A percentile compares a stretch with the other conserved stretches of the same genome.
Conservation (phyloP, 2,113 vertebrate genomes). For the Verasper variegatus region DNA sequence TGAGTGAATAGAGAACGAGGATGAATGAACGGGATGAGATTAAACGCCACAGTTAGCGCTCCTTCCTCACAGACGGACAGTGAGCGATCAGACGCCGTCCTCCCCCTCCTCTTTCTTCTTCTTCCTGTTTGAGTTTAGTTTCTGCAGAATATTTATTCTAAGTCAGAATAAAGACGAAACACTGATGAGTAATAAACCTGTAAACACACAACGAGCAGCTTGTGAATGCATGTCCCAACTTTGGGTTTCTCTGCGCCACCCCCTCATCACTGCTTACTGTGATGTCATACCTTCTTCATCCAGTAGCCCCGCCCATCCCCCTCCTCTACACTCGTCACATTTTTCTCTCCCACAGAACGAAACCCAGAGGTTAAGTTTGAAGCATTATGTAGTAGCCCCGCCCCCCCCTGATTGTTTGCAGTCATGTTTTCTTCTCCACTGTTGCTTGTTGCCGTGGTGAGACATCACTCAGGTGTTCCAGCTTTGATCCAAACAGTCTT, state of each 20-base stretch:
- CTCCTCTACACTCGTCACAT: not conserved
- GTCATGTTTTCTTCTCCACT: not conserved
- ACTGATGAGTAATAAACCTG: constrained; percentile 69
- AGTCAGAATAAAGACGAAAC: constrained; percentile 47
- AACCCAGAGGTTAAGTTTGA: not conserved
- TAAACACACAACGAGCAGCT: constrained; percentile 85
- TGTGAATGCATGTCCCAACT: constrained; percentile 89
- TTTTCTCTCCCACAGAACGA: constrained; percentile 21
- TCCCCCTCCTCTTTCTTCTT: constrained; percentile 61
- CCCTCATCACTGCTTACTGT: constrained; percentile 78
- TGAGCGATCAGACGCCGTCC: constrained; percentile 72
- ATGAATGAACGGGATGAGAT: constrained; percentile 12
- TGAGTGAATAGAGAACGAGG: not conserved
- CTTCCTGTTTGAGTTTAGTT: constrained; percentile 68
- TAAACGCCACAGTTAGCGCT: constrained; percentile 82
- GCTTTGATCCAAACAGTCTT: not conserved
- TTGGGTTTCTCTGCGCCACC: constrained; percentile 76
- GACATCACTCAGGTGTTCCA: constrained; percentile 4
- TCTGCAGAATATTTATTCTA: constrained; percentile 75
- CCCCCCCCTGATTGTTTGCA: constrained; percentile 34
- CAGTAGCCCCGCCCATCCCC: constrained; percentile 63
- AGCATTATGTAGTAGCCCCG: constrained; percentile 33
- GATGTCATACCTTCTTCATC: constrained; percentile 88
- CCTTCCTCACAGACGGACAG: constrained; percentile 76
- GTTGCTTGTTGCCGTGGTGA: constrained; percentile 27